Base-by-base conservation (phyloP, 2,113 vertebrate genomes). In the Tautogolabrus adspersus region DNA sequence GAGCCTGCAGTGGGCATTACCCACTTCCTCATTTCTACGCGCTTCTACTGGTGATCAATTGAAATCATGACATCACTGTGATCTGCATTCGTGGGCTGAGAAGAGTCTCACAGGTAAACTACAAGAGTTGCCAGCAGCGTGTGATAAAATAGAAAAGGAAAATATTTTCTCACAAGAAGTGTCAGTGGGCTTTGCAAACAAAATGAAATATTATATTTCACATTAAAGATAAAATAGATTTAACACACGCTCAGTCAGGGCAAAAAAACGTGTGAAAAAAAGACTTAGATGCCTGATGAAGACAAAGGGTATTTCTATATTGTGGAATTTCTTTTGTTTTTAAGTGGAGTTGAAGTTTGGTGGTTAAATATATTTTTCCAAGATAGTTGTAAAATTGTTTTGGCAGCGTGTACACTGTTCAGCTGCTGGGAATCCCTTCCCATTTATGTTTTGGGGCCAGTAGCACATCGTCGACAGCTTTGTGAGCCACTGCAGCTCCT, bases 391-490 rank as follows among this genome's bases (percentile, higher is more conserved):
- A 37, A 63, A 75, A 76, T 34, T 13, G 19, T 80, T n/a, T 59
- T 71, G 54, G 70, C 21, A 47, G 40, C 2, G 21, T 52, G 55
- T 8, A 8, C 46, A 37, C 49, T 66, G 22, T 19, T 47, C 22
- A 63, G 47, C 64, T 34, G 58, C 37, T 49, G 82, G 87, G 82
- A 85, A 84, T 87, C 82, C 78, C 72, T 75, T 71, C 26, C 13
- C 61, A 55, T 75, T 71, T 51, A 57, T 16, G n/a, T 79, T 76
- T 80, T 5, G 12, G 73, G 87, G 79, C 83, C 77, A 82, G 86
- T 86, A 79, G 81, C 64, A 81, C 75, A 82, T 47, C 46, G 80
- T 71, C 69, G 60, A 86, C 63, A 49, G 64, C 55, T 54, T 21
- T 0, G n/a, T 6, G 34, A 77, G 71, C 49, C 70, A 30, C 60